These are phyloP conservation scores for Rhabdornis inornatus DNA, from an alignment of 2,113 vertebrate genomes.

Conservation along the genomic window DNA sequence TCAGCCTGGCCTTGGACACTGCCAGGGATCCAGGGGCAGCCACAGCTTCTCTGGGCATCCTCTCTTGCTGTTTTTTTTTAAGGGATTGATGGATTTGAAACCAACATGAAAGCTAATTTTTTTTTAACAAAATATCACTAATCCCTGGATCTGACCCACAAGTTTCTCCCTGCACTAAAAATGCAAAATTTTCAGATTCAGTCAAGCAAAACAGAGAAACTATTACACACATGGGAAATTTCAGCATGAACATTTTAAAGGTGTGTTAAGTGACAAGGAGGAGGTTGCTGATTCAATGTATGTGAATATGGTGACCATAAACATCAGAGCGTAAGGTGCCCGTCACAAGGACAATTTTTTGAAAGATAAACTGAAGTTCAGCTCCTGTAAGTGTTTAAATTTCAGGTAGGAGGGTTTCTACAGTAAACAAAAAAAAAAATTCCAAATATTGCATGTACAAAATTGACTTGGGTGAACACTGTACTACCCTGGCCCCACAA, in stretches of 20 bases:
- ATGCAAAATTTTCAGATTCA: neutral
- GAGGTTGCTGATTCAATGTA: neutral
- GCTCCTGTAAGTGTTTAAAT: neutral
- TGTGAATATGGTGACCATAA: neutral
- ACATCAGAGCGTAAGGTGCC: neutral
- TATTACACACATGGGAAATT: rapidly evolving
- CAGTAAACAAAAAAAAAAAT: neutral
- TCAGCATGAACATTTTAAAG: neutral
- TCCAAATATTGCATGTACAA: neutral
- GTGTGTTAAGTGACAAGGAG: neutral
- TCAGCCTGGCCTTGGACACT: neutral
- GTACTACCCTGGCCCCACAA: rapidly evolving
- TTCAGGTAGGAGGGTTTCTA: neutral
- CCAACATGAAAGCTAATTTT: neutral
- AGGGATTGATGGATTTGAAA: neutral
- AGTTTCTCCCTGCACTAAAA: neutral
- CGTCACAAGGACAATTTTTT: neutral
- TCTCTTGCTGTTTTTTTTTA: neutral
- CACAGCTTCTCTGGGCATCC: neutral
- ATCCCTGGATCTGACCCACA: neutral
- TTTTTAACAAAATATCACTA: neutral
- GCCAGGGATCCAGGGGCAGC: neutral
- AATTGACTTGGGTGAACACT: rapidly evolving
- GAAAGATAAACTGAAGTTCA: neutral
- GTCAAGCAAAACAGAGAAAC: neutral